Evolutionary conservation across 2,113 vertebrate genomes (phyloP).

Genomic region (Lethenteron reissneri): DNA sequence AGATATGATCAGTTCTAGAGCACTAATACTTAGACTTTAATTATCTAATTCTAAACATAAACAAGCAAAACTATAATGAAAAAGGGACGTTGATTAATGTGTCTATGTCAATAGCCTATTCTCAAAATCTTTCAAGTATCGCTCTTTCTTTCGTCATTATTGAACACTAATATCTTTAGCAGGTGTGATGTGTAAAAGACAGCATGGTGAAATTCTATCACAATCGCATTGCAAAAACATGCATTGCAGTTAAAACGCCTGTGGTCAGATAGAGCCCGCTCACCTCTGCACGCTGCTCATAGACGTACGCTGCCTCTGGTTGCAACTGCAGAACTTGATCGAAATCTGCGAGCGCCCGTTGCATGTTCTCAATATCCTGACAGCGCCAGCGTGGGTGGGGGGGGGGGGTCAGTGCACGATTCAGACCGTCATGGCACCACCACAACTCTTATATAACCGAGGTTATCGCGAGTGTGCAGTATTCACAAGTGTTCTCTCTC

Average conservation of each 20-base stretch:
- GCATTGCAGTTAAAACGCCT: not conserved
- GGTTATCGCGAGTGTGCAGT: too few relatives aligned
- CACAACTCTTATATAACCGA: too few relatives aligned
- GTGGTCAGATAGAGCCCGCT: conserved; percentile 9
- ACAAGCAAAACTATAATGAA: too few relatives aligned
- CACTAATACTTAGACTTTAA: too few relatives aligned
- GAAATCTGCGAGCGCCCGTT: conserved; percentile 72
- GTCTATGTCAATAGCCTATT: not conserved
- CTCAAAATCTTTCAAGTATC: not conserved
- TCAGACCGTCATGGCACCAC: too few relatives aligned
- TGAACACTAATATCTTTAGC: not conserved
- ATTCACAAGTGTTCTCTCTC: too few relatives aligned
- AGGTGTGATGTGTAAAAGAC: not conserved
- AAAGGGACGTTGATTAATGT: too few relatives aligned
- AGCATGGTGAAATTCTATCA: conserved; percentile 3
- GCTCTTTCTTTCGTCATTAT: not conserved
- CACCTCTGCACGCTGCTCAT: conserved; percentile 85
- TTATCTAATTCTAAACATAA: too few relatives aligned
- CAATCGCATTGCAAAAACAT: conserved; percentile 4
- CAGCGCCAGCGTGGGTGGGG: too few relatives aligned
- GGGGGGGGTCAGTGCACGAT: too few relatives aligned
- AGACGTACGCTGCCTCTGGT: conserved; percentile 70
- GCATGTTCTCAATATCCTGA: conserved; percentile 86
- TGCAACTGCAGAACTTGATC: conserved; percentile 66
- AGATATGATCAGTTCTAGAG: too few relatives aligned